Conservation (phyloP, 2,113 vertebrate genomes). For the Tyto alba region DNA sequence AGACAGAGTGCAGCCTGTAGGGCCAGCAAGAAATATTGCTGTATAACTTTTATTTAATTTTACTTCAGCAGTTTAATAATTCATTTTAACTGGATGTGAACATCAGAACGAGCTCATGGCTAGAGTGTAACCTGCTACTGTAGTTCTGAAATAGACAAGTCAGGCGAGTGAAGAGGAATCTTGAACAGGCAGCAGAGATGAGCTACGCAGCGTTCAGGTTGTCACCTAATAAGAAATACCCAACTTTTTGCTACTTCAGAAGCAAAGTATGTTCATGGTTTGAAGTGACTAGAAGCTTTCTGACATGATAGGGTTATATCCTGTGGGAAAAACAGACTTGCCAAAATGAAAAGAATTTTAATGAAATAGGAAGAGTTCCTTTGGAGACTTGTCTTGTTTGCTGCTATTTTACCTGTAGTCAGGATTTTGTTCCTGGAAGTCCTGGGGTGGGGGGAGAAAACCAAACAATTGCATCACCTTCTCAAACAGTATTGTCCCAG, state of each 20-base stretch:
- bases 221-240: background rate
- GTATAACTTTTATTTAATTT: conserved; percentile 34
- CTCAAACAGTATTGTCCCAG: background rate
- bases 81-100: conserved; percentile 15
- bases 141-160: background rate
- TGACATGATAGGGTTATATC: background rate
- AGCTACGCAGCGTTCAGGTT: rapidly evolving
- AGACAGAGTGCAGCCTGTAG: conserved; percentile 32
- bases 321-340: background rate
- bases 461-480: background rate
- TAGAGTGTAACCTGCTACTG: background rate
- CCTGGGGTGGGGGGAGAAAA: background rate
- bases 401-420: background rate
- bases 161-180: background rate
- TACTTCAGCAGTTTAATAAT: conserved; percentile 42
- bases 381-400: background rate
- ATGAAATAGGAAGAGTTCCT: background rate
- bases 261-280: background rate
- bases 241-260: background rate
- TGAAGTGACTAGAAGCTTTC: background rate
- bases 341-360: background rate
- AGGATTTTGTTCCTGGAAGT: background rate
- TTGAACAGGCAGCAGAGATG: background rate
- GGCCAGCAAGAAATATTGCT: conserved; percentile 32
- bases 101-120: background rate